Evolutionary conservation across 37 sponge, comb jelly and placozoan genomes (phyloP).

Genomic region (Ephydatia muelleri): DNA sequence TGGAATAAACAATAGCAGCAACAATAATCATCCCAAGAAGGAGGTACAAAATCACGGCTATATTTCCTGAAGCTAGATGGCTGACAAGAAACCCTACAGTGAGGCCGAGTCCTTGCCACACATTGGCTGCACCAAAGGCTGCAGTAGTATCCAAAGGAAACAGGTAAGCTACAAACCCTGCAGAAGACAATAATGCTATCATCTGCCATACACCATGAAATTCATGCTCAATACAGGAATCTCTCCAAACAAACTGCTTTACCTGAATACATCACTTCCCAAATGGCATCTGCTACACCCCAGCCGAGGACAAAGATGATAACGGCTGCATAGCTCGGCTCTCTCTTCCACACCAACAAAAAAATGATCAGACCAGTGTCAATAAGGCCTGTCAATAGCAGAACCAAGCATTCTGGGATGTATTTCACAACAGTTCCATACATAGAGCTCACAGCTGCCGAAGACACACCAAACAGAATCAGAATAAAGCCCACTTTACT

Average conservation of each 20-base stretch:
- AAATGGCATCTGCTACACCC: constrained; percentile 21
- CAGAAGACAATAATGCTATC: no score
- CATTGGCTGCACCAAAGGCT: neutral
- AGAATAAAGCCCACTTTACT: constrained; percentile 26
- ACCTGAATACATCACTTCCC: constrained; percentile 1
- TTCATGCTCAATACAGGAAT: no score
- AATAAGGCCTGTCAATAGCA: neutral
- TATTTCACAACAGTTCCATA: constrained; percentile 27
- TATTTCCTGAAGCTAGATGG: no score
- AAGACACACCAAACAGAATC: constrained; percentile 21
- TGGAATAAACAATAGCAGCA: no score
- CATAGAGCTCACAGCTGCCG: constrained; percentile 10
- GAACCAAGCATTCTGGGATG: constrained; percentile 31
- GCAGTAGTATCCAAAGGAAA: neutral
- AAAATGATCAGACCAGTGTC: constrained; percentile 7
- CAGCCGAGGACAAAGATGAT: constrained; percentile 20
- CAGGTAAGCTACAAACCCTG: no score
- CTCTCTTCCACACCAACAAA: constrained; percentile 34
- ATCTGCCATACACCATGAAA: no score
- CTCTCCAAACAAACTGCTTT: no score
- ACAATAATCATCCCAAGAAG: no score
- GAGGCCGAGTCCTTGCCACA: neutral
- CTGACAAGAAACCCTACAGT: neutral
- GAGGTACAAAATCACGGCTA: no score
- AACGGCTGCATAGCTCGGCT: constrained; percentile 27